phyloP scores from a whole-genome alignment of 1,140 invertebrate genomes.

The Caligus rogercresseyi region DNA sequence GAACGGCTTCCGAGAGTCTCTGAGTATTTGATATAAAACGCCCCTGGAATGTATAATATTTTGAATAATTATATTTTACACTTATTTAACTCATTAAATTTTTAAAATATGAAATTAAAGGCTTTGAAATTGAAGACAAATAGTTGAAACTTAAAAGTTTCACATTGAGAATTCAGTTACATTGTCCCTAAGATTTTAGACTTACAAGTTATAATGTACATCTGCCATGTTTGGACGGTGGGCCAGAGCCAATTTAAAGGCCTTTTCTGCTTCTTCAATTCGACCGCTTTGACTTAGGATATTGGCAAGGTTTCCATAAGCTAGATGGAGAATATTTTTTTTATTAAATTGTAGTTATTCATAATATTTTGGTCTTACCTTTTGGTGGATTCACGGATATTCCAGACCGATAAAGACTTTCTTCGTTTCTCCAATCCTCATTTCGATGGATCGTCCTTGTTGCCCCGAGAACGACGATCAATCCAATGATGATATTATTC shows the following conservation, averaged over 20 bases:
- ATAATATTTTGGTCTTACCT: constrained; percentile 44
- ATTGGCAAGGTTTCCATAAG: constrained; percentile 79
- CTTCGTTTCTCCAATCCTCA: constrained; percentile 76
- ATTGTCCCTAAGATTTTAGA: constrained; percentile 28
- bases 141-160: not conserved
- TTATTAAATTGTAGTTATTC: not conserved
- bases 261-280: constrained; percentile 62
- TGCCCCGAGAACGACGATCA: constrained; percentile 42
- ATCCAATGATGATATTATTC: constrained; percentile 35
- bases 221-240: constrained; percentile 87
- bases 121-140: not conserved
- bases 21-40: constrained; percentile 73
- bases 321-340: constrained; percentile 44
- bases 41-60: constrained; percentile 51
- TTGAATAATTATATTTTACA: not conserved
- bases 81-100: constrained; percentile 1
- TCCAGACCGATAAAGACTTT: constrained; percentile 75
- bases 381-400: constrained; percentile 88
- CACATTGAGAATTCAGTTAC: too few relatives aligned
- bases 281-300: constrained; percentile 59
- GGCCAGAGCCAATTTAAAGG: constrained; percentile 62
- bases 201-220: constrained; percentile 93
- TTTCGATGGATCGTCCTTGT: constrained; percentile 62
- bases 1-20: constrained; percentile 66
- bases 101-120: too few relatives aligned